Base-by-base conservation (phyloP, 2,888 invertebrate species). In the Molorchus minor region DNA sequence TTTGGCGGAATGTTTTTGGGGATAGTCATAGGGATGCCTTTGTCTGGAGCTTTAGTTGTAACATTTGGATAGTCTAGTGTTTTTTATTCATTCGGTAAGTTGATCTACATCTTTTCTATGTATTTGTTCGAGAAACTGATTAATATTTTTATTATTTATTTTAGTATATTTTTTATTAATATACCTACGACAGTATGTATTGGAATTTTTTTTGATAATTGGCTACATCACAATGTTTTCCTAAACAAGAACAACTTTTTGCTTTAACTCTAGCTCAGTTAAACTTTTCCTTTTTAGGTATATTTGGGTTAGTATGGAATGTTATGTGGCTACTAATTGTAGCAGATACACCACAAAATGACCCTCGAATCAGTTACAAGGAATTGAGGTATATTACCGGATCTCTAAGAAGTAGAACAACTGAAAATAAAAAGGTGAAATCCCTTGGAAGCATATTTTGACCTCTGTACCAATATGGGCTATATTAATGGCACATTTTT, bases 1-100 rank as follows among this genome's bases (percentile, higher is more conserved):
- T 0, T 93, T 92, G 81, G 91, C 92, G 94, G 94, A 16, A 90
- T 90, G 75, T 93, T 92, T 79, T 88, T 91, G 0, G 94, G 94
- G 20, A 93, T 93, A 0, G 93, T 93, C 0, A 84, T 93, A 4
- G 87, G 93, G 0, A 89, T 93, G 88, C 91, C 92, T 0, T 77
- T 90, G 0, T 89, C 90, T 56, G 92, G 92, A 0, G 74, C 90
- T 17, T 82, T 94, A 47, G 89, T 91, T 12, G 15, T 87, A 12
- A 82, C 86, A 29, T 85, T 89, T 3, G 92, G 92, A 30, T 93
- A 92, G 93, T 85, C 90, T 2, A 90, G 90, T 56, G 88, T 93
- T 35, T 94, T 94, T 77, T 94, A 93, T 74, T 86, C 91, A 0
- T 92, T 91, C 47, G 74, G 74, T 61, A 59, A 68, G 65, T 20